Conservation (phyloP, 2,888 invertebrate genomes). For the Melanargia galathea region DNA sequence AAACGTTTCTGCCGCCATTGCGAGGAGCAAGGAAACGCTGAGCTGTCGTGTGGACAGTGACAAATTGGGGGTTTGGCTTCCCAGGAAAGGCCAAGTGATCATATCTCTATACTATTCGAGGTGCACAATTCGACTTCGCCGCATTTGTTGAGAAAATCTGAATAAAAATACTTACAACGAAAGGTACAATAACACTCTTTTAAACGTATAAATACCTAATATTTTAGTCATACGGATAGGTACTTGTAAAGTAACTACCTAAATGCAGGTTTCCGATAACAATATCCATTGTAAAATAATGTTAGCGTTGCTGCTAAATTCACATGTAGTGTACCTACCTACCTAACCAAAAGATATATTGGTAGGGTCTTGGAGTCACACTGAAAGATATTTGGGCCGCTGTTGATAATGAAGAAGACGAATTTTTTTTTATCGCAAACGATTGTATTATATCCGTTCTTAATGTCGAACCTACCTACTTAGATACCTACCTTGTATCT, state of each 20-base stretch:
- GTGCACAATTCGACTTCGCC: slow-evolving; percentile 21
- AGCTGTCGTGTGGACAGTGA: slow-evolving; percentile 31
- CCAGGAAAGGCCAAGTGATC: slow-evolving; percentile 27
- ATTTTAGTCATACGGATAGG: neutral
- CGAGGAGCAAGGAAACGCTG: slow-evolving; percentile 12
- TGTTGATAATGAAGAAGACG: neutral
- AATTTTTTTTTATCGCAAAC: slow-evolving; percentile 50
- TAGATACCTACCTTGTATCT: too few species aligned
- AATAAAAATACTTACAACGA: neutral
- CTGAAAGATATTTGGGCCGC: neutral
- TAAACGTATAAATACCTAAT: neutral
- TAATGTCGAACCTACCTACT: slow-evolving; percentile 40
- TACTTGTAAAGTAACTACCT: neutral
- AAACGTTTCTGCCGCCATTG: neutral
- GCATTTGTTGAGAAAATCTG: neutral
- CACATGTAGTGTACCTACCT: too few species aligned
- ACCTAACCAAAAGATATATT: neutral
- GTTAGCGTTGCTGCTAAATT: slow-evolving; percentile 6
- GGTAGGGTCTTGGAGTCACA: neutral
- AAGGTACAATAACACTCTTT: neutral
- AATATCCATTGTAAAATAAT: neutral
- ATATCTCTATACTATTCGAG: slow-evolving; percentile 14
- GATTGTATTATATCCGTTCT: slow-evolving; percentile 58
- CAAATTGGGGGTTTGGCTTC: slow-evolving; percentile 23
- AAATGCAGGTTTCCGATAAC: neutral